Conservation (phyloP, 2,888 invertebrate genomes). For the Drosophila barbarae region DNA sequence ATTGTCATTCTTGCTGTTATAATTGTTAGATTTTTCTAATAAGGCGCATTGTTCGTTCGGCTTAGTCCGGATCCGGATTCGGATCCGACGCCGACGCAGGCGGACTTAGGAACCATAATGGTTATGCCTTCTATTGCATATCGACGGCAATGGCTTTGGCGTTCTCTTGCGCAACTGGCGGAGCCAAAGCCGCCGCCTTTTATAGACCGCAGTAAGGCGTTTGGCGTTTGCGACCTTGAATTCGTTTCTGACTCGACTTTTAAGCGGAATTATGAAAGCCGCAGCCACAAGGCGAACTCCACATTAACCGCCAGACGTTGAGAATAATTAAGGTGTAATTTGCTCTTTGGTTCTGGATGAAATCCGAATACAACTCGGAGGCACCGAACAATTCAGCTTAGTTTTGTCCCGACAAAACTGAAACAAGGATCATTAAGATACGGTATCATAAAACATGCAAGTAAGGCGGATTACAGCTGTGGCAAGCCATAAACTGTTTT, state of each 20-base stretch:
- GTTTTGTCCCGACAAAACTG: constrained; percentile 23
- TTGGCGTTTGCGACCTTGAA: constrained; percentile 58
- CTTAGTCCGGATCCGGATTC: constrained; percentile 13
- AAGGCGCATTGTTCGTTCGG: constrained; percentile 26
- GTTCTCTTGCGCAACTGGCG: constrained; percentile 46
- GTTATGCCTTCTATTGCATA: constrained; percentile 33
- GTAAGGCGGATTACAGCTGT: constrained; percentile 16
- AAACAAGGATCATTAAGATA: constrained; percentile 39
- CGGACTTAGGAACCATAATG: constrained; percentile 33
- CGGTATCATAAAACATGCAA: constrained; percentile 24
- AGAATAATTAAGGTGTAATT: constrained; percentile 46
- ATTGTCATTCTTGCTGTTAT: constrained; percentile 19
- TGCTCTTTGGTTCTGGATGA: neutral
- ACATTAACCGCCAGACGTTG: constrained; percentile 2
- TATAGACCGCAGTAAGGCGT: constrained; percentile 53
- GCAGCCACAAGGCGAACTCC: constrained; percentile 11
- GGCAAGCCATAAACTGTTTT: constrained; percentile 21
- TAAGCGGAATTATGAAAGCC: constrained; percentile 38
- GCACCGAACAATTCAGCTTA: constrained; percentile 5
- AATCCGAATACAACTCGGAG: neutral
- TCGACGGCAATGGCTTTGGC: constrained; percentile 40
- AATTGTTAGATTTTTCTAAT: constrained; percentile 22
- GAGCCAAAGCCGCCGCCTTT: constrained; percentile 45
- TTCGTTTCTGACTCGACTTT: constrained; percentile 33
- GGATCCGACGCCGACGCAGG: constrained; percentile 39